Evolutionary conservation across 2,797 vertebrate species (phyloP), one percentile per base, ranked within the genome.

Genomic region (Dendrocincla fuliginosa): DNA sequence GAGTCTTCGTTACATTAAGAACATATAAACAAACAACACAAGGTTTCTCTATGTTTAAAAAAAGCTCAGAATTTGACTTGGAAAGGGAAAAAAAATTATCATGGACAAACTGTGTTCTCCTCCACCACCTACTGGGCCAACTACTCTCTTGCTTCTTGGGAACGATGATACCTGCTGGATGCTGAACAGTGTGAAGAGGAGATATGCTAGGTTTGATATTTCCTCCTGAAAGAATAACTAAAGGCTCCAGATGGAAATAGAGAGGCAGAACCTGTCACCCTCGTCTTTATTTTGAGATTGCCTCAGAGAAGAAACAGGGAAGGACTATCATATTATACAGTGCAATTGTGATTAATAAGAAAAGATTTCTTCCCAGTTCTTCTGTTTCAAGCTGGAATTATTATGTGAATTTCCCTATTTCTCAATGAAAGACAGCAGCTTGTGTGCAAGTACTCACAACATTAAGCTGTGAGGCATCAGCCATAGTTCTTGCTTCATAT

Each of bases 401-500:
- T 35, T 23, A 8, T 14, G 47, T 8, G 1, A 55, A 55, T 74
- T 74, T 9, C 1, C 5, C 13, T 81, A 77, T 57, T 81, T 81
- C 9, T 47, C 15, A 63, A 9, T 55, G 7, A 23, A 12, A 73
- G 37, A 25, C n/a, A 77, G 25, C 5, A 63, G 7, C 25, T 59
- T 55, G 13, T 42, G 4, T 10, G 8, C 10, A 20, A 55, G 4
- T 28, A 63, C 42, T 15, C 16, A 52, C 13, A 53, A 23, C 4
- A 63, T 46, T 32, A 69, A 14, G 3, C 3, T 55, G 9, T 28
- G 53, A 61, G 33, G 4, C n/a, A 25, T 35, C 6, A 75, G 12
- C 6, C 2, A 1, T 3, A 50, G 44, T 27, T 52, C 25, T 61
- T 18, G 6, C 16, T 63, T 67, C 2, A 0, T 32, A 52, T 39